Percentiles rank a stretch among this genome's conserved stretches.
Conservation (phyloP, 2,797 vertebrate genomes). For the Pangasius larnaudii region DNA sequence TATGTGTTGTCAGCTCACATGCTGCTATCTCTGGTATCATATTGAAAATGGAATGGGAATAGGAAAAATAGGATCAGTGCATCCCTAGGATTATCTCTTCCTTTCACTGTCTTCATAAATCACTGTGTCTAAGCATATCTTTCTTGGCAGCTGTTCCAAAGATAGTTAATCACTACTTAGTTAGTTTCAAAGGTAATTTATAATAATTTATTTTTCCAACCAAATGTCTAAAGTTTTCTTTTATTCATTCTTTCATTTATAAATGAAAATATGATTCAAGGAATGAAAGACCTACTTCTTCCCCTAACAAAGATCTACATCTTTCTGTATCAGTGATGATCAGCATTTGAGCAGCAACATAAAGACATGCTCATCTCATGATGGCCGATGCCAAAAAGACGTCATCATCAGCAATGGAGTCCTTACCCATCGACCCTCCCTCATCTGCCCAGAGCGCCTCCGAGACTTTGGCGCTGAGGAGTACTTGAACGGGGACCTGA, state of each 20-base stretch:
- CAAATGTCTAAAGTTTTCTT: background rate
- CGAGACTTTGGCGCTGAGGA: conserved; percentile 91
- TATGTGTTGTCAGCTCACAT: background rate
- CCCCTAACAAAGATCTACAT: background rate
- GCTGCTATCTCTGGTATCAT: background rate
- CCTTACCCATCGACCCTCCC: conserved; percentile 67
- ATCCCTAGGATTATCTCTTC: background rate
- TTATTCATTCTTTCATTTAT: no score
- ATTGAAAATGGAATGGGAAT: background rate
- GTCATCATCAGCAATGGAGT: conserved; percentile 71
- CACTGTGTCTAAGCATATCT: background rate
- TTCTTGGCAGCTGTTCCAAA: background rate
- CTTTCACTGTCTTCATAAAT: background rate
- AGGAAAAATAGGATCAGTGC: background rate
- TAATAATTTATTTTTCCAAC: background rate
- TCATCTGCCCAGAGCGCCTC: conserved; percentile 86
- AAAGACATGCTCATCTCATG: conserved; percentile 55
- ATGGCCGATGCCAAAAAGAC: conserved; percentile 63
- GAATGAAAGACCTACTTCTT: background rate
- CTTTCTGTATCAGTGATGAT: conserved; percentile 69
- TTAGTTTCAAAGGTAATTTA: background rate
- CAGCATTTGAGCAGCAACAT: conserved; percentile 69
- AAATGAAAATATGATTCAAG: background rate
- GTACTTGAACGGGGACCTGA: conserved; percentile 80
- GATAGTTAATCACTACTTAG: background rate